Percentiles rank a stretch among this genome's conserved stretches.
Conservation (phyloP, 2,888 invertebrate genomes). For the Metalampra italica region DNA sequence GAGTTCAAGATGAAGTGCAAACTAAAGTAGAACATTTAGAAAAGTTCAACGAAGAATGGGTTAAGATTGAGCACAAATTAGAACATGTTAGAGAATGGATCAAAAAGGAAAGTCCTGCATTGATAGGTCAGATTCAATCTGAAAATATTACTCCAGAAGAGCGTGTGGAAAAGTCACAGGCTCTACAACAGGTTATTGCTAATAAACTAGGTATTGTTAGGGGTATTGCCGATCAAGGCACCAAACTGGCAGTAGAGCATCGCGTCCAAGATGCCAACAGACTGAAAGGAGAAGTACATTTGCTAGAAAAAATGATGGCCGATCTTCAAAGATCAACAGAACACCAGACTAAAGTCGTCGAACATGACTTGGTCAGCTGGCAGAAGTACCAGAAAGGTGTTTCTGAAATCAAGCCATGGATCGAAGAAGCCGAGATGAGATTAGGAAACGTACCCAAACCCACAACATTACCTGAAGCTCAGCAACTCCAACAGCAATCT, state of each 20-base stretch:
- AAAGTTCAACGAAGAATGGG: conserved; percentile 90
- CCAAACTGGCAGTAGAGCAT: conserved; percentile 83
- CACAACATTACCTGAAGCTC: conserved; percentile 87
- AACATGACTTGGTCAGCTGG: conserved; percentile 90
- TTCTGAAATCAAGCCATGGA: conserved; percentile 90
- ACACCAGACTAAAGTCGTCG: conserved; percentile 85
- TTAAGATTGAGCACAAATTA: conserved; percentile 85
- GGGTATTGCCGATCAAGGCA: conserved; percentile 86
- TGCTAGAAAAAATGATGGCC: conserved; percentile 86
- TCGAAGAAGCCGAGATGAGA: conserved; percentile 92
- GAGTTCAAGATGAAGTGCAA: conserved; percentile 88
- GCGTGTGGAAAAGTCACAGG: conserved; percentile 85
- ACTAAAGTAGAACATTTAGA: conserved; percentile 88
- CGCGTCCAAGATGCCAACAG: conserved; percentile 85
- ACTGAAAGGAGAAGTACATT: conserved; percentile 85
- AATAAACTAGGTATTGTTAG: conserved; percentile 87
- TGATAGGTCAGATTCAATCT: conserved; percentile 85
- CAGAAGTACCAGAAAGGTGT: conserved; percentile 89
- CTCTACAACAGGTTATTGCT: conserved; percentile 85
- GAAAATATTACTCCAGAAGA: conserved; percentile 91
- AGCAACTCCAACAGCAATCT: conserved; percentile 84
- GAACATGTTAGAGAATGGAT: conserved; percentile 90
- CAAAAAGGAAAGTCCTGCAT: conserved; percentile 85
- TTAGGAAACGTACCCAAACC: conserved; percentile 87
- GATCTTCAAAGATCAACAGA: conserved; percentile 87